These are phyloP conservation scores for Clavelina lepadiformis DNA, from an alignment of 23 tunicate species.

Conservation along the genomic window DNA sequence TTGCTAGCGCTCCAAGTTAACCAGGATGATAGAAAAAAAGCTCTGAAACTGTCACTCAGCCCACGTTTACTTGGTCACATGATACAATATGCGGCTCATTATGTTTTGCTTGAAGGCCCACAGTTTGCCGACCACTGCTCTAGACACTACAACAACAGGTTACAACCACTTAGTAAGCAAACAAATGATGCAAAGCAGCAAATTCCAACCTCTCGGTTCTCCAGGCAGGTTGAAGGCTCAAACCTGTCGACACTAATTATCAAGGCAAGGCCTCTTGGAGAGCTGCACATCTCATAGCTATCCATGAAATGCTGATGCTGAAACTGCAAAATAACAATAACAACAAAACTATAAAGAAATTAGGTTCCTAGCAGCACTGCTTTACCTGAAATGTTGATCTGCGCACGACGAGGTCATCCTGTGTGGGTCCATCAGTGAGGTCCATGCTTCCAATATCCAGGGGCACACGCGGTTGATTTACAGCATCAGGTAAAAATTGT, in stretches of 20 bases:
- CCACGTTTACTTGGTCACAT: too few relatives aligned
- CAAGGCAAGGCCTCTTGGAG: conserved; percentile 47
- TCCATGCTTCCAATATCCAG: conserved; percentile 3
- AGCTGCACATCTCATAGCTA: conserved; percentile 33
- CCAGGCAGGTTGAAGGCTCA: conserved; percentile 46
- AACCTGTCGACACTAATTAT: conserved; percentile 59
- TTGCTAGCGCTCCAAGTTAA: too few relatives aligned
- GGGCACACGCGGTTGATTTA: too few relatives aligned
- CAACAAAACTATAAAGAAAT: background rate
- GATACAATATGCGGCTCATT: too few relatives aligned
- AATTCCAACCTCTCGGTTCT: conserved; percentile 41
- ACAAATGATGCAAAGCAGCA: background rate
- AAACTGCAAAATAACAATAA: conserved; percentile 14
- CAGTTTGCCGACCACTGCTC: too few relatives aligned
- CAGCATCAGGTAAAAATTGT: too few relatives aligned
- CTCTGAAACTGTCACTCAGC: too few relatives aligned
- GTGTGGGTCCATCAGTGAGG: conserved; percentile 30
- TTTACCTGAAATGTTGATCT: conserved; percentile 4
- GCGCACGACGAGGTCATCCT: conserved; percentile 18
- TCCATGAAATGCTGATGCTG: conserved; percentile 10
- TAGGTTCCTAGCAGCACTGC: background rate
- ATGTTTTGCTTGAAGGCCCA: too few relatives aligned
- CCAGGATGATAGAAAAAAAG: too few relatives aligned
- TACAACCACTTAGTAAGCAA: too few relatives aligned
- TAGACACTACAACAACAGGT: too few relatives aligned